Conservation (phyloP, 2,888 invertebrate species). For the Abrostola triplasia region DNA sequence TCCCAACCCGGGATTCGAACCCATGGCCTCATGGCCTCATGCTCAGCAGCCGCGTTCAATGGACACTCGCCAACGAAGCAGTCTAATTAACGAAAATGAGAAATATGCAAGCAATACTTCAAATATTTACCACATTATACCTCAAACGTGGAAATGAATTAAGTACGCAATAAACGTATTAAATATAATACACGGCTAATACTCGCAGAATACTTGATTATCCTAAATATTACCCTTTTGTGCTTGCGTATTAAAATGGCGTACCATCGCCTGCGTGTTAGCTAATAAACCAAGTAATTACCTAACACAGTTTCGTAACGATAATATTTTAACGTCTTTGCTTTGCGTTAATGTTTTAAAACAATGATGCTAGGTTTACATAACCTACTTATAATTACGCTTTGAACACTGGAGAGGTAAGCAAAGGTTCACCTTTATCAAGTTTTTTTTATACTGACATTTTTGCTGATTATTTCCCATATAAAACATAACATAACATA, state of each 20-base stretch:
- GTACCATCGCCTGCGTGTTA: conserved; percentile 26
- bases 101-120: background rate
- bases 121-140: background rate
- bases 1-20: too few species aligned
- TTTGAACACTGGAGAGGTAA: too few species aligned
- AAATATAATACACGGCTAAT: conserved; percentile 12
- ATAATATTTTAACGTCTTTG: background rate
- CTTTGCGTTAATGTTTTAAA: conserved; percentile 6
- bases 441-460: too few species aligned
- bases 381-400: background rate
- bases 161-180: conserved; percentile 15
- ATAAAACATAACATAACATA: too few species aligned
- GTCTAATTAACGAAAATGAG: background rate
- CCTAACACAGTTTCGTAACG: background rate
- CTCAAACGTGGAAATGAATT: conserved; percentile 23
- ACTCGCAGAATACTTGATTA: conserved; percentile 27
- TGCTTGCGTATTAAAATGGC: conserved; percentile 43
- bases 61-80: background rate
- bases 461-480: too few species aligned
- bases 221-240: conserved; percentile 33
- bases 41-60: too few species aligned
- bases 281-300: conserved; percentile 38
- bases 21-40: too few species aligned
- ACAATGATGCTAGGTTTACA: conserved; percentile 7
- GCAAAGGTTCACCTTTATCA: too few species aligned